phyloP scores from a whole-genome alignment of 2,888 invertebrate species.

The Anthophora plumipes region DNA sequence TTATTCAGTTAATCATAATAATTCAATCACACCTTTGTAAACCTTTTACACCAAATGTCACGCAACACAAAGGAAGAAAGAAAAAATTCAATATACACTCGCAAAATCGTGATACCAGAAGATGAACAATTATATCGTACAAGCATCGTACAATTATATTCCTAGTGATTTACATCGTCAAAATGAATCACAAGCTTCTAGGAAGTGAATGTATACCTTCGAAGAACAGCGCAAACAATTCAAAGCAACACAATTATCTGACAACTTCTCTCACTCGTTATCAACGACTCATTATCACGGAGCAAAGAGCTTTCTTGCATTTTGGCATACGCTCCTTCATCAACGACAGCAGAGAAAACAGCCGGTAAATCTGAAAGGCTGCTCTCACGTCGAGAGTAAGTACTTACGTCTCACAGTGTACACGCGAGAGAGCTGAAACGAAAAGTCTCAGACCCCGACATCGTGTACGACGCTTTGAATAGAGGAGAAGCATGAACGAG shows the following conservation, averaged over 20 bases:
- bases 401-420: slow-evolving; percentile 26
- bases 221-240: not conserved
- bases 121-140: too few relatives aligned
- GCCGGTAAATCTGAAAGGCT: slow-evolving; percentile 60
- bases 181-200: not conserved
- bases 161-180: too few relatives aligned
- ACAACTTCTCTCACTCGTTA: not conserved
- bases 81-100: not conserved
- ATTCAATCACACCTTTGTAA: too few relatives aligned
- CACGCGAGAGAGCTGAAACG: slow-evolving; percentile 28
- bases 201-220: too few relatives aligned
- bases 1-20: too few relatives aligned
- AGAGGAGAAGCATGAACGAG: slow-evolving; percentile 52
- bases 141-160: too few relatives aligned
- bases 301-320: not conserved
- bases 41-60: too few relatives aligned
- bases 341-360: not conserved
- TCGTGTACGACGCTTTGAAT: slow-evolving; percentile 46
- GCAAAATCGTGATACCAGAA: too few relatives aligned
- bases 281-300: not conserved
- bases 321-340: slow-evolving; percentile 1
- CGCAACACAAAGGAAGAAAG: not conserved
- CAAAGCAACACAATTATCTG: not conserved
- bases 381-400: slow-evolving; percentile 52
- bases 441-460: slow-evolving; percentile 51